Evolutionary conservation across 53 echinoderm and acorn worm species (phyloP).

Genomic region (Holothuria leucospilota): DNA sequence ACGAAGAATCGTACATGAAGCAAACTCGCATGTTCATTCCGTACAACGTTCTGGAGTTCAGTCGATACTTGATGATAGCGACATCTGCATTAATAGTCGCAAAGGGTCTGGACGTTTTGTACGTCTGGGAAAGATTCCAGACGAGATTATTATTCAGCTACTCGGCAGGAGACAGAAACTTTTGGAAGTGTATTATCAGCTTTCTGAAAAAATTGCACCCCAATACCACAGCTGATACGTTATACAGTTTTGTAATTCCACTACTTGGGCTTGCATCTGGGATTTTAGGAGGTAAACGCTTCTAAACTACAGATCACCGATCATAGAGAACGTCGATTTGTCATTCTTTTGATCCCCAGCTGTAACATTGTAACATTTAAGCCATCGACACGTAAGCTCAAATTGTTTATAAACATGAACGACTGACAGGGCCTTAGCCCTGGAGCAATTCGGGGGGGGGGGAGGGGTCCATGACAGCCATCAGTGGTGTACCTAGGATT

Average conservation of each 20-base stretch:
- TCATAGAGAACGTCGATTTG: too few relatives aligned
- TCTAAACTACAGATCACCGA: too few relatives aligned
- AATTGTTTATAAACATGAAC: too few relatives aligned
- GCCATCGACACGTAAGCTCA: too few relatives aligned
- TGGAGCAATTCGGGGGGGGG: too few relatives aligned
- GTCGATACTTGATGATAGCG: slow-evolving; percentile 6
- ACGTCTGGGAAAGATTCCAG: background rate
- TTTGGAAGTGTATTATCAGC: background rate
- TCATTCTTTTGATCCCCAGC: too few relatives aligned
- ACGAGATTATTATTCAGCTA: background rate
- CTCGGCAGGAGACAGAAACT: background rate
- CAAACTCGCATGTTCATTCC: background rate
- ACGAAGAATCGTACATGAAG: background rate
- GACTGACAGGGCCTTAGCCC: too few relatives aligned
- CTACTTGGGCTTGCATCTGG: background rate
- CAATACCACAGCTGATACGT: slow-evolving; percentile 1
- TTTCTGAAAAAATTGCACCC: background rate
- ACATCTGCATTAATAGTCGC: background rate
- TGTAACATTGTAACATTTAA: too few relatives aligned
- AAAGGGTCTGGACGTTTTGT: background rate
- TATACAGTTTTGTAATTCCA: background rate
- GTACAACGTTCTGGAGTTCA: background rate
- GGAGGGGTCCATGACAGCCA: too few relatives aligned
- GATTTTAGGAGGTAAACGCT: slow-evolving; percentile 11
- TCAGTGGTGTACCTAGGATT: too few relatives aligned